These are phyloP conservation scores for Leptura quadrifasciata DNA, from an alignment of 2,888 invertebrate species.

Conservation along the genomic window DNA sequence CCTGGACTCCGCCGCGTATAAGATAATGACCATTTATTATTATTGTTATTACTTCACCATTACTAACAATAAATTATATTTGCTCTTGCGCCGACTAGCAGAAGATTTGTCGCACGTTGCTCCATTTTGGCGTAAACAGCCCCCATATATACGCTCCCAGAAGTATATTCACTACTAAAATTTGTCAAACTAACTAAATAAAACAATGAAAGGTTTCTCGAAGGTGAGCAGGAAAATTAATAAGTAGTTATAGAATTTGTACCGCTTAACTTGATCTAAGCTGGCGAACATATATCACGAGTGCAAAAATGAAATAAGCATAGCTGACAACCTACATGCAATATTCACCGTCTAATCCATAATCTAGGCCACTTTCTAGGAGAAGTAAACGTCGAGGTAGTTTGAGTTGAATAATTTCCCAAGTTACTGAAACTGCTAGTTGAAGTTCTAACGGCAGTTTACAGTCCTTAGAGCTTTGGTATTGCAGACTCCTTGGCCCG, in stretches of 20 bases:
- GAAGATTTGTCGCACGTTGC: no score
- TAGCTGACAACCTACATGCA: constrained; percentile 9
- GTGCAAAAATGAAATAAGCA: not conserved
- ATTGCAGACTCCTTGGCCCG: constrained; percentile 37
- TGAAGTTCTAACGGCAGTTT: constrained; percentile 58
- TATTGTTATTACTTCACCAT: no score
- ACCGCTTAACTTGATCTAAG: not conserved
- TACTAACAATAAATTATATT: no score
- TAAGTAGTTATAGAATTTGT: not conserved
- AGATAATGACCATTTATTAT: no score
- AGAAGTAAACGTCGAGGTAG: constrained; percentile 42
- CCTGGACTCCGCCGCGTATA: no score
- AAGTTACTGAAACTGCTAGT: constrained; percentile 59
- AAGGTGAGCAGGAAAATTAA: no score
- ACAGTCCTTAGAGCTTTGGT: constrained; percentile 49
- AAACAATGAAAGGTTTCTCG: no score
- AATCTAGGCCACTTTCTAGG: constrained; percentile 18
- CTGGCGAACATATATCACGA: not conserved
- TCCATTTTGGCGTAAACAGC: no score
- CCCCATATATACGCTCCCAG: no score
- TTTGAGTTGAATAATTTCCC: constrained; percentile 58
- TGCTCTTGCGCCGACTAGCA: no score
- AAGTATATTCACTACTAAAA: no score
- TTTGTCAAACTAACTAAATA: no score
- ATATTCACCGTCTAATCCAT: constrained; percentile 43